phyloP scores from a whole-genome alignment of 2,888 invertebrate species.

The Ametastegia equiseti region DNA sequence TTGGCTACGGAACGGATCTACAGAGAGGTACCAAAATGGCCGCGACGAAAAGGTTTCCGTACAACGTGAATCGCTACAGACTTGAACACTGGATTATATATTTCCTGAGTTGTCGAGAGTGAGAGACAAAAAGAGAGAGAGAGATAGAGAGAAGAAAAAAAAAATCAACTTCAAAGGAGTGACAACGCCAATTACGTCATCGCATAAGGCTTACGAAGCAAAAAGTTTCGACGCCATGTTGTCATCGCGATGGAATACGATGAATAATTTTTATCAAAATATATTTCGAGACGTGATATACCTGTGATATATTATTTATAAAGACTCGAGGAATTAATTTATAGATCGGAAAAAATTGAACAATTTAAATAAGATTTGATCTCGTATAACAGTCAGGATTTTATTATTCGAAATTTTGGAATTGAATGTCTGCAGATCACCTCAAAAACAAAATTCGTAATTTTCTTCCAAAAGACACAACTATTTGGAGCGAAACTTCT shows the following conservation, averaged over 20 bases:
- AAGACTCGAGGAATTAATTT: no score
- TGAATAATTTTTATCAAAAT: slow-evolving; percentile 12
- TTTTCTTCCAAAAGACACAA: no score
- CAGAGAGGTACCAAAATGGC: background rate
- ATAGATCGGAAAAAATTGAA: no score
- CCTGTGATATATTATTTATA: background rate
- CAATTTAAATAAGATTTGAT: no score
- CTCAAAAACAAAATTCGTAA: no score
- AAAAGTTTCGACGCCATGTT: slow-evolving; percentile 53
- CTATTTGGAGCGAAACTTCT: no score
- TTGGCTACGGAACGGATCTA: background rate
- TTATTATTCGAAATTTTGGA: no score
- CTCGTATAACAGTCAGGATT: no score
- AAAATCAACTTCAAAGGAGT: background rate
- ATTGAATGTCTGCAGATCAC: no score
- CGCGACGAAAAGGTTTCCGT: no score
- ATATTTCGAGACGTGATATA: background rate
- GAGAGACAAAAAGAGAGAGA: background rate
- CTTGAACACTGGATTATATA: background rate
- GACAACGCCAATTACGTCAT: slow-evolving; percentile 62
- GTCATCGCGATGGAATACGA: background rate
- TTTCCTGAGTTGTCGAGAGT: background rate
- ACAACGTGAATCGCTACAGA: background rate
- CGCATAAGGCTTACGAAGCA: slow-evolving; percentile 57
- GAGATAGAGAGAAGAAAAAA: background rate